phyloP scores from a whole-genome alignment of 2,113 vertebrate genomes.

The Poeciliopsis turrubarensis region DNA sequence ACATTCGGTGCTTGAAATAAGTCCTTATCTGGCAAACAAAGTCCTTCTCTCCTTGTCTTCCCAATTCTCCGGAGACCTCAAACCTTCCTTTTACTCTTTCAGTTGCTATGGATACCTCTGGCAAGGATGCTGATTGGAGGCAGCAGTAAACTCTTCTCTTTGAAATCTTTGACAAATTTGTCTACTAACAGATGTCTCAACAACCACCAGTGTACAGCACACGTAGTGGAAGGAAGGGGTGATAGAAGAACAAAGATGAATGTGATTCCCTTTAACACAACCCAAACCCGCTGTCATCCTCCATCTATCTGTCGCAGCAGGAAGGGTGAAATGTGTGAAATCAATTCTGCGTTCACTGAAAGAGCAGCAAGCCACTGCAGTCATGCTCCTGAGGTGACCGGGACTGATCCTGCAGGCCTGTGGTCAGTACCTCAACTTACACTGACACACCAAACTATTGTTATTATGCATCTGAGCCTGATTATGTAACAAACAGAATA shows the following conservation, averaged over 20 bases:
- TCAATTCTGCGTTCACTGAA: slow-evolving; percentile 75
- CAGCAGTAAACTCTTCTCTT: slow-evolving; percentile 65
- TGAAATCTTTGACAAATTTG: slow-evolving; percentile 60
- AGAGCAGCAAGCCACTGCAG: slow-evolving; percentile 50
- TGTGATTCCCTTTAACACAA: slow-evolving; percentile 67
- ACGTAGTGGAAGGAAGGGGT: neutral
- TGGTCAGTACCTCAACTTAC: slow-evolving; percentile 18
- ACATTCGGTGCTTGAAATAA: slow-evolving; percentile 49
- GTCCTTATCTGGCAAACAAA: slow-evolving; percentile 62
- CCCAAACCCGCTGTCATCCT: slow-evolving; percentile 65
- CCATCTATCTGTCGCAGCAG: slow-evolving; percentile 55
- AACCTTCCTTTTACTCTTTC: slow-evolving; percentile 75
- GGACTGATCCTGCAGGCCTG: slow-evolving; percentile 32
- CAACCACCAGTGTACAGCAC: neutral
- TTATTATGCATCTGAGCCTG: neutral
- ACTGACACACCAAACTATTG: slow-evolving; percentile 13
- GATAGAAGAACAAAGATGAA: slow-evolving; percentile 62
- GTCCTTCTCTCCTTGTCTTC: slow-evolving; percentile 62
- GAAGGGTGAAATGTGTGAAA: slow-evolving; percentile 63
- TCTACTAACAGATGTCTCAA: slow-evolving; percentile 54
- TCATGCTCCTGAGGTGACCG: slow-evolving; percentile 61
- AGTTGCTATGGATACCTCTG: slow-evolving; percentile 77
- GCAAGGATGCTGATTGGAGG: slow-evolving; percentile 68
- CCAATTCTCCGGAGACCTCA: slow-evolving; percentile 71
- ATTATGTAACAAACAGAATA: neutral